Percentiles rank a stretch among this genome's conserved stretches.
These are phyloP conservation scores for Hedya salicella DNA, from an alignment of 2,888 invertebrate genomes.

Conservation along the genomic window DNA sequence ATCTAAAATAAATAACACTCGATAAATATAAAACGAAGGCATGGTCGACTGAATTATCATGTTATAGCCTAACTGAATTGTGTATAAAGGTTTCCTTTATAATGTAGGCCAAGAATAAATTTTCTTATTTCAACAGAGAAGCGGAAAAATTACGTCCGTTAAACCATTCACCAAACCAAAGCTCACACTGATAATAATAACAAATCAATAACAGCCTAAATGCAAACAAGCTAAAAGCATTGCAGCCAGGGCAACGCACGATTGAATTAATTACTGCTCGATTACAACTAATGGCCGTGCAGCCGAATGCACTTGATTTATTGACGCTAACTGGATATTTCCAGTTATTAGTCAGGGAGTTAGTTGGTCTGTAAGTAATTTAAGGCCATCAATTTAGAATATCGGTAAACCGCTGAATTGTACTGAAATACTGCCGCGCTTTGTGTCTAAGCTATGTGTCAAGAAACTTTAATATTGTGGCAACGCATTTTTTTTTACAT, in stretches of 20 bases:
- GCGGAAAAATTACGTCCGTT: too few relatives aligned
- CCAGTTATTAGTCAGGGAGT: constrained; percentile 6
- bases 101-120: too few relatives aligned
- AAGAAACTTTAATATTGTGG: too few relatives aligned
- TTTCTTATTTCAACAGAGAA: too few relatives aligned
- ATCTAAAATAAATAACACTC: too few relatives aligned
- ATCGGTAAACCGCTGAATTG: neutral
- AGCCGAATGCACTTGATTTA: constrained; percentile 38
- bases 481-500: too few relatives aligned
- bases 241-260: constrained; percentile 28
- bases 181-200: constrained; percentile 8
- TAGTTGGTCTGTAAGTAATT: constrained; percentile 19
- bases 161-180: neutral
- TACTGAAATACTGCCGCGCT: neutral
- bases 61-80: too few relatives aligned
- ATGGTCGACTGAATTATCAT: too few relatives aligned
- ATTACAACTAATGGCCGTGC: constrained; percentile 32
- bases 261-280: constrained; percentile 40
- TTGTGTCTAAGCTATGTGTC: neutral
- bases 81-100: too few relatives aligned
- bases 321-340: constrained; percentile 18
- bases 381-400: constrained; percentile 11
- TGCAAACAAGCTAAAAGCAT: constrained; percentile 40
- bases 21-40: too few relatives aligned
- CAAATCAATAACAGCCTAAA: constrained; percentile 21